Evolutionary conservation across 2,113 vertebrate species (phyloP).

Genomic region (Natator depressus): DNA sequence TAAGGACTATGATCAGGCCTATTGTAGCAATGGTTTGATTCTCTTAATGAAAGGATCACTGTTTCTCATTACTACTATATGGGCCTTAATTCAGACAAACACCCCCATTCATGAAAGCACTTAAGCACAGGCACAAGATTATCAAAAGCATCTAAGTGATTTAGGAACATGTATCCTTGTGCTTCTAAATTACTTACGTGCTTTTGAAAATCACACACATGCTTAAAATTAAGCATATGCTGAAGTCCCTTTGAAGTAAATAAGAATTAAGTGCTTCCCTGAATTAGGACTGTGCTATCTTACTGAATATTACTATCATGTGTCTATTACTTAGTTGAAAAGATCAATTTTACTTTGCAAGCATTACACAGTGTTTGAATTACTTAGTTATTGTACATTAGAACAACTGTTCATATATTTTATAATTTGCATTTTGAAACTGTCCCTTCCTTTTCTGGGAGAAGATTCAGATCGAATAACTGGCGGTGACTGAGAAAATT

Average conservation of each 20-base stretch:
- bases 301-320: not conserved
- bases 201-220: not conserved
- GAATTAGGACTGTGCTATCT: not conserved
- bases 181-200: not conserved
- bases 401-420: not conserved
- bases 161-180: not conserved
- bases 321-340: not conserved
- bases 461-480: not conserved
- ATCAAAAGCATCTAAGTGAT: not conserved
- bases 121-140: not conserved
- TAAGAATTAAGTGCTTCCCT: not conserved
- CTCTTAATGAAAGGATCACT: not conserved
- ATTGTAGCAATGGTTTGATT: not conserved
- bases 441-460: slow-evolving; percentile 4
- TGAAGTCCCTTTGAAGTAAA: not conserved
- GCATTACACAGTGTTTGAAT: slow-evolving; percentile 26
- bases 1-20: not conserved
- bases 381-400: not conserved
- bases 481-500: not conserved
- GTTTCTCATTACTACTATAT: not conserved
- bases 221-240: not conserved
- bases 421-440: slow-evolving; percentile 31
- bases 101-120: not conserved
- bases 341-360: slow-evolving; percentile 40
- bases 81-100: not conserved